Conservation (phyloP, 2,888 invertebrate species). For the Gymnosoma rotundatum region DNA sequence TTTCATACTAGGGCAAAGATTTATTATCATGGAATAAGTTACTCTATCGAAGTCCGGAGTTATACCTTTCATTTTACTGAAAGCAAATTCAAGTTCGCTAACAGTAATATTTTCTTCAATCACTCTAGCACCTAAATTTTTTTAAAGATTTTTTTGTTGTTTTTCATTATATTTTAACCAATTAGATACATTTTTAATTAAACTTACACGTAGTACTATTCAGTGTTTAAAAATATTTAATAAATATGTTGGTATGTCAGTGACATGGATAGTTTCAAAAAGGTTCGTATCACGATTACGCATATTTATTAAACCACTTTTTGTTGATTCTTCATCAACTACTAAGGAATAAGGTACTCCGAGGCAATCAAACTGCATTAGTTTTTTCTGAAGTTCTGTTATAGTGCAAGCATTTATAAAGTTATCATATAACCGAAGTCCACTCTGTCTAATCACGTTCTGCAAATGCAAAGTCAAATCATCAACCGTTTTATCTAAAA, state of each 20-base stretch:
- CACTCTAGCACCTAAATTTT: no score
- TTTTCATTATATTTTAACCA: no score
- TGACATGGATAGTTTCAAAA: slow-evolving; percentile 88
- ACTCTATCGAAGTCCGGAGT: no score
- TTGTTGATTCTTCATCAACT: slow-evolving; percentile 86
- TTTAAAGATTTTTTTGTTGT: no score
- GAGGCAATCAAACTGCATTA: slow-evolving; percentile 75
- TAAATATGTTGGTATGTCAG: slow-evolving; percentile 86
- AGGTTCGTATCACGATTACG: slow-evolving; percentile 87
- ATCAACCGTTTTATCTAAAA: slow-evolving; percentile 79
- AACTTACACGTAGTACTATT: no score
- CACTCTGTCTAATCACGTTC: slow-evolving; percentile 83
- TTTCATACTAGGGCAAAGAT: no score
- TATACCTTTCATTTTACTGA: no score
- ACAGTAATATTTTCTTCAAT: no score
- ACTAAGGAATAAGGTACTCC: slow-evolving; percentile 89
- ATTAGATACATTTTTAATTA: no score
- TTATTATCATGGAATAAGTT: no score
- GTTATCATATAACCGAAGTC: slow-evolving; percentile 79
- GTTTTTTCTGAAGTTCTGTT: slow-evolving; percentile 63
- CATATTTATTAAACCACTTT: slow-evolving; percentile 87
- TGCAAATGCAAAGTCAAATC: slow-evolving; percentile 84
- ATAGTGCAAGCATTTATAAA: slow-evolving; percentile 75
- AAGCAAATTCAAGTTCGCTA: no score
- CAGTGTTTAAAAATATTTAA: slow-evolving; percentile 81